These are phyloP conservation scores for Sisor rabdophorus DNA, from an alignment of 2,113 vertebrate genomes.

Conservation along the genomic window DNA sequence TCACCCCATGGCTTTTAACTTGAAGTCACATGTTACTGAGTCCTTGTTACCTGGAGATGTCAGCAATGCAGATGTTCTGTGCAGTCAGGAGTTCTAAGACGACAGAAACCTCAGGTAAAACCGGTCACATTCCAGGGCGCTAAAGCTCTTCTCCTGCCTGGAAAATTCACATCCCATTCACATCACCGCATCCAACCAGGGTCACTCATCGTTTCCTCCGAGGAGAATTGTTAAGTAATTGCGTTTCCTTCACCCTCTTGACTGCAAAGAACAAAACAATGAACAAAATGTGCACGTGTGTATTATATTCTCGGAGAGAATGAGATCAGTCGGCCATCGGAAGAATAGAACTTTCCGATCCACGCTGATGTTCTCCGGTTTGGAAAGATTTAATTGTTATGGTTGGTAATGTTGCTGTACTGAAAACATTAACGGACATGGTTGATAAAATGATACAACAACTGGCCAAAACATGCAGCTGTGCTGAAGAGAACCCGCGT, in stretches of 20 bases:
- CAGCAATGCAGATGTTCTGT: conserved; percentile 37
- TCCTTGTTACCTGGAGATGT: conserved; percentile 13
- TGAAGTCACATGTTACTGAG: conserved; percentile 19
- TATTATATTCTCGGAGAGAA: not conserved
- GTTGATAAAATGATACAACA: not conserved
- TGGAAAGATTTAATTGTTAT: not conserved
- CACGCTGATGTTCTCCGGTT: not conserved
- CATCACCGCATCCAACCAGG: conserved; percentile 1
- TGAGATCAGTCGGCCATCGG: no score
- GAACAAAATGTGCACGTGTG: not conserved
- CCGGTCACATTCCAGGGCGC: no score
- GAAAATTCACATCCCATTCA: conserved; percentile 34
- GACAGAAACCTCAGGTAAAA: not conserved
- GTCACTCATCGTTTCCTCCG: conserved; percentile 29
- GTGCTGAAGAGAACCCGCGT: not conserved
- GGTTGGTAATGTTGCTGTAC: not conserved
- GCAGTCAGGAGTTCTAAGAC: conserved; percentile 20
- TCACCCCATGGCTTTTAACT: not conserved
- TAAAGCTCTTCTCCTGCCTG: not conserved
- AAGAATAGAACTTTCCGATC: not conserved
- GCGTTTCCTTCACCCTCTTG: not conserved
- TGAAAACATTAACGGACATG: not conserved
- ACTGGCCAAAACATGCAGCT: not conserved
- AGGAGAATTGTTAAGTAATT: not conserved
- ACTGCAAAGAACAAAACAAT: not conserved